Evolutionary conservation across 2,888 invertebrate genomes (phyloP), one percentile per base, ranked within the genome.

Genomic region (Abrostola triplasia): DNA sequence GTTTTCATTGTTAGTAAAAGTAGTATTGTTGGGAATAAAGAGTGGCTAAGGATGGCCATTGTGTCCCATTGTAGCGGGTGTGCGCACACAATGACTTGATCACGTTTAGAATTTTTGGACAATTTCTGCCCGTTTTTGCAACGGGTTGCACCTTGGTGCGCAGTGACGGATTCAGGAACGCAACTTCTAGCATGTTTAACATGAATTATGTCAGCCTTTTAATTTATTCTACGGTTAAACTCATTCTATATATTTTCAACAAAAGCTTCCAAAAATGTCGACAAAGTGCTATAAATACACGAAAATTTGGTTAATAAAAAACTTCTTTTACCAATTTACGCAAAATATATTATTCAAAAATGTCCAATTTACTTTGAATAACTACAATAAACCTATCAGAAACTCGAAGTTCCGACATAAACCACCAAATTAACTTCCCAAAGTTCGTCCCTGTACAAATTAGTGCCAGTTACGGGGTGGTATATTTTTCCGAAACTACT

Each of bases 31-130:
- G 80, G 69, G 76, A 84, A 92, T 91, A 92, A 93, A 92, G 92
- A 88, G 90, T 88, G 92, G 93, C 93, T 94, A 93, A 94, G 90
- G 93, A 94, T 92, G 92, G 93, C 86, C 89, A 87, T 93, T 93
- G 91, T 92, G 82, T 69, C 77, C 81, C 85, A 92, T 94, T 94
- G 93, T 94, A 86, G 91, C 90, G 93, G 94, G 94, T 94, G 94
- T 94, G 91, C 76, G 88, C 67, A 85, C 84, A 94, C 93, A 94
- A 94, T 88, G 87, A 79, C 59, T 79, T 86, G 92, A 92, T 92
- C 92, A 90, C 92, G 90, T 91, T 92, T 90, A 89, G 90, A 90
- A 90, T 87, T 94, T 93, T 94, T 93, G 93, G 93, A 92, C 92
- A 93, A 93, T 94, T 92, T 92, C 87, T 84, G 87, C 79, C 82